Base-by-base conservation (phyloP, 2,113 vertebrate species). In the Zosterops hypoxanthus region DNA sequence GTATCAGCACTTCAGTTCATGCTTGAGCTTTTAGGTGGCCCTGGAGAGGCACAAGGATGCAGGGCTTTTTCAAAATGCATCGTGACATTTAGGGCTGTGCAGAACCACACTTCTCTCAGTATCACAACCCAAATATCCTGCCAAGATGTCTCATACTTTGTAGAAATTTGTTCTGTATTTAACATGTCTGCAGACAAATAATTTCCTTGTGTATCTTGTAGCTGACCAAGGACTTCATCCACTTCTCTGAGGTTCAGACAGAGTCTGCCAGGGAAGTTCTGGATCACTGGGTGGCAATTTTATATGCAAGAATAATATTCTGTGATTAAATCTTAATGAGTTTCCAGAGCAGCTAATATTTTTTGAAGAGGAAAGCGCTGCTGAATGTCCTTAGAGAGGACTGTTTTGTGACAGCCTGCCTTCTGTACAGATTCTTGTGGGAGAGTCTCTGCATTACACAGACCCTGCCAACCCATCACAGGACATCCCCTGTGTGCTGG, bases 21-120 rank as follows among this genome's bases (percentile, higher is more conserved):
- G 82, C 79, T 23, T 47, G 72, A 95, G 87, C 82, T 96, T 84
- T 96, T 69, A 92, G 88, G 88, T 92, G 83, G 61, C 95, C 80
- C 87, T 92, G 55, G 87, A 96, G 92, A 90, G 87, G 68, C 78
- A 73, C 78, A 6, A 20, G 0, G 2, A 28, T 34, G 80, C 70
- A 42, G 55, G 31, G 70, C 57, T 77, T 59, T 81, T 82, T 86
- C 57, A 92, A 71, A 92, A 73, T 46, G 77, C 85, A 44, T 90
- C 12, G 1, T 87, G 90, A 87, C 71, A 81, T 91, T 93, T 86
- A 26, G 42, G 65, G 39, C 69, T 61, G 14, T 34, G 36, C 29
- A 80, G 89, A 94, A 13, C 55, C 46, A 65, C 50, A 4, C 29
- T 57, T 90, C 53, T 56, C 66, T 77, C 36, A 7, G 70, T 72